Conservation (phyloP, 2,888 invertebrate genomes). For the Mongoloraphidia duomilia region DNA sequence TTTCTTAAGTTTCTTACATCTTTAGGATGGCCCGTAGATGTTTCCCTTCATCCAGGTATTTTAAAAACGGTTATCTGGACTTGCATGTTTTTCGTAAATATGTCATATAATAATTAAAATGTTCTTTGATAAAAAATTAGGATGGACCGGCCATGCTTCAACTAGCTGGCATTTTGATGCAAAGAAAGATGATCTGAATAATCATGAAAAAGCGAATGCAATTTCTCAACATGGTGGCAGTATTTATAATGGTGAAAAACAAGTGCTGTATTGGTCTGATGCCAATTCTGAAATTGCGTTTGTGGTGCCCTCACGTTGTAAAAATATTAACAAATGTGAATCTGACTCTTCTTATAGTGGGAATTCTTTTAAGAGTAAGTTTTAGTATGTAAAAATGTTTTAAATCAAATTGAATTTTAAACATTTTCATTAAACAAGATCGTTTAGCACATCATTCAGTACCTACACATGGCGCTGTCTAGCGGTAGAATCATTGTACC, state of each 20-base stretch:
- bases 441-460: background rate
- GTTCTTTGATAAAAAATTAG: conserved; percentile 16
- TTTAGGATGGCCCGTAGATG: conserved; percentile 78
- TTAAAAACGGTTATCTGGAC: background rate
- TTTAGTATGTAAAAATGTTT: background rate
- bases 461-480: no score
- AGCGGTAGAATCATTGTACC: no score
- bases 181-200: conserved; percentile 10
- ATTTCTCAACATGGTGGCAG: conserved; percentile 43
- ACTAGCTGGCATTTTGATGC: conserved; percentile 59
- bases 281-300: conserved; percentile 90
- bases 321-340: background rate
- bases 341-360: conserved; percentile 2
- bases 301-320: conserved; percentile 57
- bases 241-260: conserved; percentile 68
- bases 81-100: background rate
- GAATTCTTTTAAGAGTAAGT: conserved; percentile 1
- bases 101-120: background rate
- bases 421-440: background rate
- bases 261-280: conserved; percentile 91
- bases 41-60: conserved; percentile 67
- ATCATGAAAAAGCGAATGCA: conserved; percentile 6
- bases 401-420: background rate
- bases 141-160: conserved; percentile 80
- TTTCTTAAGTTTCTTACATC: conserved; percentile 48